Percentiles rank a stretch among this genome's conserved stretches.
Conservation (phyloP, 2,888 invertebrate species). For the Limulus polyphemus region DNA sequence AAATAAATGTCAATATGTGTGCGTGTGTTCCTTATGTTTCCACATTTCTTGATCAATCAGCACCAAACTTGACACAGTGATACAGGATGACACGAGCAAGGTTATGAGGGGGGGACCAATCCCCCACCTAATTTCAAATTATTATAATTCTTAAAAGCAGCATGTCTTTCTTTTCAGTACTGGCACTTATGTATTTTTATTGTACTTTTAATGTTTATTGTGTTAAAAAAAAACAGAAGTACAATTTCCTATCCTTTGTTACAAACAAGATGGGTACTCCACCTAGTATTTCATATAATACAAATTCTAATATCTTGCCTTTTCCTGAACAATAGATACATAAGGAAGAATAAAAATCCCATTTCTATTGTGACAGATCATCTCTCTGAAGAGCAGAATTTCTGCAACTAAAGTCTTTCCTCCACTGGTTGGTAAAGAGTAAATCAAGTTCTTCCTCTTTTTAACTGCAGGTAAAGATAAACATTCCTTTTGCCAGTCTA, state of each 20-base stretch:
- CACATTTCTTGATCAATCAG: no score
- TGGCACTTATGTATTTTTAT: no score
- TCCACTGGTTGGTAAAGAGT: slow-evolving; percentile 89
- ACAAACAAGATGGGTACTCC: neutral
- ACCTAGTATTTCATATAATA: neutral
- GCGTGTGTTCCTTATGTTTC: no score
- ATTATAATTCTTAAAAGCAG: no score
- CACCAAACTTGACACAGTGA: no score
- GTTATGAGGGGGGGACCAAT: no score
- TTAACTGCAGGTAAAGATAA: slow-evolving; percentile 14
- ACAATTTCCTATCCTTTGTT: neutral
- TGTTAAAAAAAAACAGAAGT: neutral
- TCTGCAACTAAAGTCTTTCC: slow-evolving; percentile 96
- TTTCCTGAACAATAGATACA: slow-evolving; percentile 94
- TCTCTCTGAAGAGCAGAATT: slow-evolving; percentile 74
- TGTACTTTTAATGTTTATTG: neutral
- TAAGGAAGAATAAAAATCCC: slow-evolving; percentile 82
- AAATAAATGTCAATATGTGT: no score
- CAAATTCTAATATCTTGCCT: slow-evolving; percentile 48
- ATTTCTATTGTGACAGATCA: slow-evolving; percentile 65
- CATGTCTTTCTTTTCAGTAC: no score
- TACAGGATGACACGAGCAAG: no score
- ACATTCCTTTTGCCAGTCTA: slow-evolving; percentile 18
- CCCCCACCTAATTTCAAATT: no score
- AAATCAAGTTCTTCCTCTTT: slow-evolving; percentile 58